phyloP scores from a whole-genome alignment of 1,140 invertebrate species.

The Sycobia sp. region DNA sequence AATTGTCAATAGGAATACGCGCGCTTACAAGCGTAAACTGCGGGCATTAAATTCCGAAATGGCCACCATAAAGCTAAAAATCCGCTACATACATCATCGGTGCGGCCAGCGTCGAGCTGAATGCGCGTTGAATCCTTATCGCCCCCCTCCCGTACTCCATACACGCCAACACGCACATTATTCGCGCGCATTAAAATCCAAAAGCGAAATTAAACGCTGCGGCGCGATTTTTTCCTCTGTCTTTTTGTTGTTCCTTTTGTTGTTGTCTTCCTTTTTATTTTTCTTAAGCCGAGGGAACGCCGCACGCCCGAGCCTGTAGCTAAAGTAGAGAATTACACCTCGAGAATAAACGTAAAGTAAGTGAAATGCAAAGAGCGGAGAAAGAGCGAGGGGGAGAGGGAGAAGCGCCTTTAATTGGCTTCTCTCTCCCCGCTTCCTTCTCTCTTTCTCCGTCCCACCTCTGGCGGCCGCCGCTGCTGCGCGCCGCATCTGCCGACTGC shows the following conservation, averaged over 20 bases:
- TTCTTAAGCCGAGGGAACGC: too few species aligned
- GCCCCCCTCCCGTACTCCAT: neutral
- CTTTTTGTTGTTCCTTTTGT: too few species aligned
- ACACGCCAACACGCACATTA: neutral
- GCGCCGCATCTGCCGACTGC: too few species aligned
- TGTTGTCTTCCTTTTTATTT: too few species aligned
- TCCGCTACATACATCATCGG: neutral
- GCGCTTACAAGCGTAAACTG: neutral
- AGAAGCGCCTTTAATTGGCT: conserved; percentile 14
- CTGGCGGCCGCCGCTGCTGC: too few species aligned
- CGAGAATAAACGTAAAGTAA: neutral
- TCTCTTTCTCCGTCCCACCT: neutral
- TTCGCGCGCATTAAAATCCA: neutral
- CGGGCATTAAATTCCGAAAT: neutral
- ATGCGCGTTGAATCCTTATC: neutral
- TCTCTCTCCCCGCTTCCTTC: too few species aligned
- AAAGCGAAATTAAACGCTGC: neutral
- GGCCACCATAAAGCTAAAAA: neutral
- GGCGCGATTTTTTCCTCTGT: too few species aligned
- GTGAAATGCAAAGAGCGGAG: too few species aligned
- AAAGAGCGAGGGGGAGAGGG: too few species aligned
- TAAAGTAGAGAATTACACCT: neutral
- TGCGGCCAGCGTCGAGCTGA: neutral
- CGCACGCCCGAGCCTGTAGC: too few species aligned
- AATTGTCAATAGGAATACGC: too few species aligned